phyloP scores from a whole-genome alignment of 2,113 vertebrate species.

The Pantherophis guttatus region DNA sequence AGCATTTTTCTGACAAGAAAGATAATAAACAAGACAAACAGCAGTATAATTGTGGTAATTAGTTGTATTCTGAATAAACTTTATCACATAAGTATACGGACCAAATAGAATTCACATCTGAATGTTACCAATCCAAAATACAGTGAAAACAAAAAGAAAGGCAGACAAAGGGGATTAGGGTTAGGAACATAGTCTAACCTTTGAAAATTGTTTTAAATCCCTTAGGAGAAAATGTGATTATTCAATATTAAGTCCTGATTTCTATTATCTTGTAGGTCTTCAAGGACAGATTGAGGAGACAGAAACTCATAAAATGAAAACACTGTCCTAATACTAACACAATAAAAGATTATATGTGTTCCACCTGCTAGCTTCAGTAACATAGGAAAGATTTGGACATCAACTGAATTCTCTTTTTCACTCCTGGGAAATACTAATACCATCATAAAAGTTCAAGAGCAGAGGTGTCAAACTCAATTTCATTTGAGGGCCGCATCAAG shows the following conservation, averaged over 20 bases:
- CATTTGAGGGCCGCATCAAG: too few species aligned
- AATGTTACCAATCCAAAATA: not conserved
- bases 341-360: not conserved
- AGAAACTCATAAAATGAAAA: not conserved
- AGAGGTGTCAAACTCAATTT: too few species aligned
- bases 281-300: slow-evolving; percentile 1
- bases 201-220: slow-evolving; percentile 15
- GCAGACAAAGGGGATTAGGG: not conserved
- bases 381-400: not conserved
- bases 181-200: not conserved
- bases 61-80: not conserved
- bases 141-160: not conserved
- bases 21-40: not conserved
- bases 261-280: slow-evolving; percentile 8
- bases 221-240: slow-evolving; percentile 6
- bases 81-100: not conserved
- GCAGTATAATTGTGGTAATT: not conserved
- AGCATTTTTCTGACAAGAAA: not conserved
- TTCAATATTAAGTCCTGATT: slow-evolving; percentile 1
- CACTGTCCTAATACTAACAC: not conserved
- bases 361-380: not conserved
- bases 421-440: not conserved
- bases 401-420: not conserved
- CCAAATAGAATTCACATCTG: not conserved
- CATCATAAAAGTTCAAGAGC: not conserved